Evolutionary conservation across 2,888 invertebrate species (phyloP), one percentile per base, ranked within the genome.

Genomic region (Drepanosiphum platanoidis): DNA sequence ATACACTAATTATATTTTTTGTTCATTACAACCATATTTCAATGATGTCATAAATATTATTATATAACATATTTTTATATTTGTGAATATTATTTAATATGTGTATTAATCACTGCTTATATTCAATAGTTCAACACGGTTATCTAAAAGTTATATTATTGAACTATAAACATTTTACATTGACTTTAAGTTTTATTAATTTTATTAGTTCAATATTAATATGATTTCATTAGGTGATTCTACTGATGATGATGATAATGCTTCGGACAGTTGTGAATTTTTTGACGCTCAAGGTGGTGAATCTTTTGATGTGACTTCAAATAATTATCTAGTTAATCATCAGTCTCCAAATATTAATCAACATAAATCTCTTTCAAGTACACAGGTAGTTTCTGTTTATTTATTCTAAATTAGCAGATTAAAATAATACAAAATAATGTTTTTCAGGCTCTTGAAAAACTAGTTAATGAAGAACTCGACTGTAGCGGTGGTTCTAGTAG

Each of bases 231-330:
- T 32, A 84, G 84, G 30, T 78, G 71, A 82, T 82, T 82, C 81
- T 72, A 82, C 81, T 52, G 84, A 78, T 74, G 86, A 88, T 22
- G 90, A 89, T 86, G 89, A 90, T 78, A 90, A 90, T 32, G 91
- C 91, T 87, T 92, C 92, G 15, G 92, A 92, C 88, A 93, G 92
- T 88, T 92, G 93, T 87, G 91, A 92, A 87, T 93, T 92, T 89
- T 93, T 92, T 88, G 93, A 93, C 89, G 93, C 93, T 3, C 87
- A 87, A 83, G 86, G 86, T 27, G 86, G 87, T n/a, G 87, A 87
- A 22, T 66, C 82, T 22, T 86, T 84, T 61, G 87, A 87, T 68
- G 58, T 74, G 15, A 83, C 87, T 7, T 52, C 86, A 58, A 84
- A 84, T 42, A 82, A 42, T 79, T 87, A 78, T 68, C 18, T 86